Conservation (phyloP, 2,888 invertebrate species). For the Eilema caniola region DNA sequence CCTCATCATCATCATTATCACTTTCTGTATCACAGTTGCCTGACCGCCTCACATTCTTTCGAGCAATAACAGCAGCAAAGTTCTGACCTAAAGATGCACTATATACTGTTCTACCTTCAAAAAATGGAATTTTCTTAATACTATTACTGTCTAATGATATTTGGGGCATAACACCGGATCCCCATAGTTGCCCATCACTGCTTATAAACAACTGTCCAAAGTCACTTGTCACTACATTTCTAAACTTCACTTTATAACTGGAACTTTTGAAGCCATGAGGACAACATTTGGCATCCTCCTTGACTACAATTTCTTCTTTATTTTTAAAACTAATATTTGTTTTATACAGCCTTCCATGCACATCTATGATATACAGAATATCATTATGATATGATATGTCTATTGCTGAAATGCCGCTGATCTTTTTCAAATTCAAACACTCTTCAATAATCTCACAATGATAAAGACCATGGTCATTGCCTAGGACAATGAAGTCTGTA, state of each 20-base stretch:
- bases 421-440: slow-evolving; percentile 77
- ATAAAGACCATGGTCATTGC: slow-evolving; percentile 81
- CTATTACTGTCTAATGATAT: slow-evolving; percentile 87
- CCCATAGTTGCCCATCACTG: slow-evolving; percentile 90
- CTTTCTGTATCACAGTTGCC: slow-evolving; percentile 87
- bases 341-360: slow-evolving; percentile 88
- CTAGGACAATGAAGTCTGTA: slow-evolving; percentile 76
- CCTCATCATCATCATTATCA: slow-evolving; percentile 87
- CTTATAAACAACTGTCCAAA: slow-evolving; percentile 89
- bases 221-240: slow-evolving; percentile 88
- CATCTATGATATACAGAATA: slow-evolving; percentile 88
- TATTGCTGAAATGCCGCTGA: slow-evolving; percentile 85
- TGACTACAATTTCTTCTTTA: slow-evolving; percentile 88
- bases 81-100: slow-evolving; percentile 91
- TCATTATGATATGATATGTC: slow-evolving; percentile 89
- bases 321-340: slow-evolving; percentile 85
- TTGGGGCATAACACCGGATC: slow-evolving; percentile 89
- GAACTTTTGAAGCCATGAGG: slow-evolving; percentile 89
- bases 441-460: slow-evolving; percentile 75
- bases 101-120: slow-evolving; percentile 89
- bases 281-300: slow-evolving; percentile 89
- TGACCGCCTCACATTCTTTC: slow-evolving; percentile 85
- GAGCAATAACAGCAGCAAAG: slow-evolving; percentile 92
- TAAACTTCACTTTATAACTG: slow-evolving; percentile 88
- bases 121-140: slow-evolving; percentile 89